Conservation (phyloP, 2,113 vertebrate genomes). For the Myrmecobius fasciatus region DNA sequence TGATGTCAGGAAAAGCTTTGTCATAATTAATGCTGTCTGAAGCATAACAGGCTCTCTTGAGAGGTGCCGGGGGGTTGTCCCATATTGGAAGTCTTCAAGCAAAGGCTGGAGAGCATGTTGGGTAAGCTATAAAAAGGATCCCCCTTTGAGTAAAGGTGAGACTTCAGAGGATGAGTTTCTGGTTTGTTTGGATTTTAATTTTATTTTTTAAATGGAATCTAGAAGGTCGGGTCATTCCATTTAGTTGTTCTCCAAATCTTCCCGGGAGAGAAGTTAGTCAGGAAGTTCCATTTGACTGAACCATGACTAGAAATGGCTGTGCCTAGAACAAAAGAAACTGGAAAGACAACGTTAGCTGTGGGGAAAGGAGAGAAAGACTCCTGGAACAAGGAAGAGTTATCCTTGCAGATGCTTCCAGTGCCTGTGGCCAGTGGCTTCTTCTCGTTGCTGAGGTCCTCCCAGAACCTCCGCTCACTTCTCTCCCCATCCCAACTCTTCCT, state of each 20-base stretch:
- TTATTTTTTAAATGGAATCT: neutral
- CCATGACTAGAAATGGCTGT: no score
- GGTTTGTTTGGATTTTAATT: no score
- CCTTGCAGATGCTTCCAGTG: no score
- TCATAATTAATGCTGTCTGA: neutral
- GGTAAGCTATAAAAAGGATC: neutral
- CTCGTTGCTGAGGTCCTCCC: no score
- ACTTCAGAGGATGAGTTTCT: neutral
- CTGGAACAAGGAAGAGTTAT: no score
- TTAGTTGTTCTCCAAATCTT: neutral
- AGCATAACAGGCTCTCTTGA: neutral
- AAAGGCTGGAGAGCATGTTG: neutral
- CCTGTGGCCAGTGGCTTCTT: no score
- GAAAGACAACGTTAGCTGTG: no score
- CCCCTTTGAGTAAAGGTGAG: neutral
- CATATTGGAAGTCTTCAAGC: neutral
- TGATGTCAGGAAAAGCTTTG: neutral
- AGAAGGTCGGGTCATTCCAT: neutral
- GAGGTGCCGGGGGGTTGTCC: neutral
- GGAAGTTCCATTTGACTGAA: no score
- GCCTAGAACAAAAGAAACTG: no score
- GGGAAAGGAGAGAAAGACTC: no score
- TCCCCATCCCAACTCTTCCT: no score
- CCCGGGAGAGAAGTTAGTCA: neutral
- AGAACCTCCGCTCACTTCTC: no score